Base-by-base conservation (phyloP, 2,888 invertebrate genomes). In the Kuschelorhynchus macadamiae region DNA sequence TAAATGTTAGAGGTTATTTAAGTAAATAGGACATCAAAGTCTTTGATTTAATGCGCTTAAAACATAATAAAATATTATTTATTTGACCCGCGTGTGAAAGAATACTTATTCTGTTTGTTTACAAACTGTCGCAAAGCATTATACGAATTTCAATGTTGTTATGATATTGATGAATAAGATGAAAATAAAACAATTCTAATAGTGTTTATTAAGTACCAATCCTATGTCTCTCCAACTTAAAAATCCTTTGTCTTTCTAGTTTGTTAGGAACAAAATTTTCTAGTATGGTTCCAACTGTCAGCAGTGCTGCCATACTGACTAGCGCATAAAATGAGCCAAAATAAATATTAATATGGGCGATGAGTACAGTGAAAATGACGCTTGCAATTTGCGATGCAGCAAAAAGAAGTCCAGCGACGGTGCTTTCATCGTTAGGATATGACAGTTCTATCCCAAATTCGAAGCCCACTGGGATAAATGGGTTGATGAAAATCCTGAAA, bases 381-480 rank as follows among this genome's bases (percentile, higher is more conserved):
- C 75, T 76, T 0, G 70, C 46, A 18, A 73, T 20, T 55, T 74
- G 74, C 7, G 74, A 71, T 1, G 72, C 59, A 8, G 73, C 73
- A 33, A 74, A 55, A 2, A 77, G 56, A 21, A 76, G 32, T 39
- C 74, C 74, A 5, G 74, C 67, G 11, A 75, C 70, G 12, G 74
- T 75, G 39, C 73, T 65, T 59, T 77, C 77, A 20, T 72, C 70
- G 16, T 70, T 59, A 2, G 77, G 77, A 63, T 71, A 75, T 16
- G 76, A 74, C 18, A 77, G 63, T 66, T 77, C 77, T 42, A 74
- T 74, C 7, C 73, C 73, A 20, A 75, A 44, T 63, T 77, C 77
- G 52, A 73, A 77, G 12, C 75, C 77, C 5, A 72, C 74, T n/a
- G 73, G 69, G 61, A 75, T 72, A 47, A 73, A 77, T 5, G 74